Evolutionary conservation across 2,113 vertebrate genomes (phyloP), one percentile per base, ranked within the genome.

Genomic region (Cebidichthys violaceus): DNA sequence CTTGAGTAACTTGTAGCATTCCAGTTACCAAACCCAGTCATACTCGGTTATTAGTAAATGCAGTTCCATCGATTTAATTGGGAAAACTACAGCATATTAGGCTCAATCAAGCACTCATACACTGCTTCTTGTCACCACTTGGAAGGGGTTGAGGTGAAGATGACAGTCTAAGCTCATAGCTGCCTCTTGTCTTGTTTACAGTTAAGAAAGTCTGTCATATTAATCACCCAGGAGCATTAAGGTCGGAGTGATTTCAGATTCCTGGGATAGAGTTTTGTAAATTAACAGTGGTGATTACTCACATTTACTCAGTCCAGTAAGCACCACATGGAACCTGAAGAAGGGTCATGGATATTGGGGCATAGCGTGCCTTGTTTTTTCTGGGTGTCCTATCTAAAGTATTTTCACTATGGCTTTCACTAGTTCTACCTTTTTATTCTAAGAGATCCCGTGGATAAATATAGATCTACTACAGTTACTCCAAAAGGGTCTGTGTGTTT

Each of bases 241-340:
- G 55, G 74, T 88, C 50, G 61, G 17, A 67, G 41, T 8, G 9
- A 67, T 69, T 79, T 77, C 11, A 57, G 47, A 77, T 72, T 37
- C 14, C 4, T n/a, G 13, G 17, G 41, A 71, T 43, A 11, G 41
- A 70, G n/a, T 35, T 27, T 54, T 70, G 57, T 70, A 14, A 57
- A 55, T 69, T 82, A 61, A 7, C 9, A 41, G 20, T 27, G 6
- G 20, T 67, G 20, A 29, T 52, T 52, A 75, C 24, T 75, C 14
- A 1, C 11, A 9, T 70, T 60, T 33, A 65, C 5, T 67, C 70
- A 43, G 37, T 14, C 11, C 24, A 75, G 10, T 60, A n/a, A 47
- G 50, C 24, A 64, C 60, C 24, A 66, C 24, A 45, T 43, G 76
- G 20, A 77, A 72, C 39, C 67, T 39, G 55, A 82, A 70, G 68